Base-by-base conservation (phyloP, 2,113 vertebrate species). In the Andinoacara biseriatus region DNA sequence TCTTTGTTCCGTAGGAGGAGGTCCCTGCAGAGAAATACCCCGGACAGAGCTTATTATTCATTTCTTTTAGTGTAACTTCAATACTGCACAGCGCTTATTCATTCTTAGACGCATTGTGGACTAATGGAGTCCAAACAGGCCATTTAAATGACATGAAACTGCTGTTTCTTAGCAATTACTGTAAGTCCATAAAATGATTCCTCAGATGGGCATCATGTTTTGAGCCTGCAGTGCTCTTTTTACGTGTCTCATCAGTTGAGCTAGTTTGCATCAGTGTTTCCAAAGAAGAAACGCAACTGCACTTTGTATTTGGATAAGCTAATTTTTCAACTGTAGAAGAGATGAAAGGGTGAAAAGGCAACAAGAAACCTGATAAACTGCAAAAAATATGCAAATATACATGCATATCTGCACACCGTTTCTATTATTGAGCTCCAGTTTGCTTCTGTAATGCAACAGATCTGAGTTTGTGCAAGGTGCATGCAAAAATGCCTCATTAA, bases 21-120 rank as follows among this genome's bases (percentile, higher is more conserved):
- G 52, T 91, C 88, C 85, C 91, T 65, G 81, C 76, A 83, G 92
- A 92, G 77, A 80, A 89, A 89, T 65, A 85, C 90, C 72, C 78
- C 52, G 81, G 85, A 92, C 59, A 33, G 76, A 89, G 82, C 88
- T 84, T 87, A 86, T 92, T 91, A 91, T 78, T 86, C 59, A n/a
- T 85, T 90, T 80, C 43, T 78, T 89, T 88, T 80, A 74, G 38
- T 86, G 88, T 20, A 76, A 82, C 49, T 86, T 87, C 61, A 74
- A 35, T 75, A 83, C 67, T 54, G 46, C 74, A 26, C 54, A 58
- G 58, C 5, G 0, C 62, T 82, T 61, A 84, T 67, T 85, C 81
- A 65, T 85, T 86, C 75, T 85, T 81, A 89, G 78, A 83, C 69
- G 74, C 79, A 80, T 72, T 58, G 78, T 10, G 59, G 60, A 57